phyloP scores from a whole-genome alignment of 2,113 vertebrate genomes.

The Empidonax traillii region DNA sequence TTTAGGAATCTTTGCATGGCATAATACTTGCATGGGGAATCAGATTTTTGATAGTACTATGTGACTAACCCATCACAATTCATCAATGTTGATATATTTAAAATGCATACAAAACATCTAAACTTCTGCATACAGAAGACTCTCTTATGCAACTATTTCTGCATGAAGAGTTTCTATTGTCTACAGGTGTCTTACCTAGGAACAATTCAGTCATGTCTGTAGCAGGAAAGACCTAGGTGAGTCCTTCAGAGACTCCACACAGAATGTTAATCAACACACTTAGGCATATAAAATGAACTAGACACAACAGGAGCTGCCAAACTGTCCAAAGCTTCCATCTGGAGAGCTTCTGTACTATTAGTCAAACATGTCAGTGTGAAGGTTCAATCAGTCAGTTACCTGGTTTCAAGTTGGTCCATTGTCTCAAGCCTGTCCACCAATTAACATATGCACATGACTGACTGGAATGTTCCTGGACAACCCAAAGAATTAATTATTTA shows the following conservation, averaged over 20 bases:
- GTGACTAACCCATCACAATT: neutral
- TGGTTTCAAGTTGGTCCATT: neutral
- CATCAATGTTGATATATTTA: neutral
- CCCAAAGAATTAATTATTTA: neutral
- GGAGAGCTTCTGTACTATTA: neutral
- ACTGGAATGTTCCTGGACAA: neutral
- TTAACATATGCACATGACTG: neutral
- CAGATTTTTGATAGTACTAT: neutral
- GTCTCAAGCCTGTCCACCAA: neutral
- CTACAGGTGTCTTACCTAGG: neutral
- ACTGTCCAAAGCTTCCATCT: neutral
- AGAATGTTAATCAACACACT: neutral
- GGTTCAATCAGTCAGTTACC: neutral
- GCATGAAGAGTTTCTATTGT: neutral
- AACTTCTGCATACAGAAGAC: neutral
- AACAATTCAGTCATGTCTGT: neutral
- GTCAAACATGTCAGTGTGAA: neutral
- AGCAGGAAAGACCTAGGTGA: neutral
- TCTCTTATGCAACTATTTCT: neutral
- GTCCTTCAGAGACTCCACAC: neutral
- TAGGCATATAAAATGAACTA: neutral
- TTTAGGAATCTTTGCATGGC: neutral
- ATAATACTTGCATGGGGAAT: neutral
- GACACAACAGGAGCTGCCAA: neutral
- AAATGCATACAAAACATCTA: neutral